Evolutionary conservation across 2,888 invertebrate genomes (phyloP), one percentile per base, ranked within the genome.

Genomic region (Nectonema munidae): DNA sequence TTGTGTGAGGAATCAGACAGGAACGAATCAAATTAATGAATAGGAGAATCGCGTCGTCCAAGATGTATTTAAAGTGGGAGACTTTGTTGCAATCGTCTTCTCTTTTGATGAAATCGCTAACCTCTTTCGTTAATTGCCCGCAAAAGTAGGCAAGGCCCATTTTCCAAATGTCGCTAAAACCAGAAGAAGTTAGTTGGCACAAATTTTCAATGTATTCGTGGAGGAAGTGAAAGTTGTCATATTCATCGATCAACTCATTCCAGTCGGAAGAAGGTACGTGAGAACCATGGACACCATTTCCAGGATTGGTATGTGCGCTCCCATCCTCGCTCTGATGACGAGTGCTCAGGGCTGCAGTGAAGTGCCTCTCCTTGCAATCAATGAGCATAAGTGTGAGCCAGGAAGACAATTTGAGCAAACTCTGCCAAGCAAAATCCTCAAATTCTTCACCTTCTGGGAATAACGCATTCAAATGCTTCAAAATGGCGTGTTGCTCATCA

Each of bases 111-210:
- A n/a, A n/a, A n/a, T n/a, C n/a, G n/a, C n/a, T n/a, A n/a, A n/a
- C n/a, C n/a, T n/a, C n/a, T n/a, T n/a, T n/a, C n/a, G n/a, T 67
- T 39, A 81, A 57, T 50, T 77, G 73, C 4, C 74, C 75, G 3
- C 71, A 70, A 54, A 83, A 81, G 61, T 89, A 89, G 28, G 76
- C 68, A 49, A 79, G 69, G 1, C 86, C 83, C 2, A 95, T 64
- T 51, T 77, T 73, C 83, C 83, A 89, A 47, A 95, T 64, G 54
- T 83, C 76, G 21, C 76, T 74, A 50, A 86, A 65, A 44, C 69
- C 66, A 40, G 68, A 66, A 2, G 67, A 64, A 29, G 76, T 64
- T 42, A 70, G 62, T 39, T 68, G 67, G 43, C 71, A 69, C 21
- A 75, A 58, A 48, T 71, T 70, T 50, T 76, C 73, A 37, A 72